Conservation (phyloP, 2,888 invertebrate species). For the Priocnemis perturbator region DNA sequence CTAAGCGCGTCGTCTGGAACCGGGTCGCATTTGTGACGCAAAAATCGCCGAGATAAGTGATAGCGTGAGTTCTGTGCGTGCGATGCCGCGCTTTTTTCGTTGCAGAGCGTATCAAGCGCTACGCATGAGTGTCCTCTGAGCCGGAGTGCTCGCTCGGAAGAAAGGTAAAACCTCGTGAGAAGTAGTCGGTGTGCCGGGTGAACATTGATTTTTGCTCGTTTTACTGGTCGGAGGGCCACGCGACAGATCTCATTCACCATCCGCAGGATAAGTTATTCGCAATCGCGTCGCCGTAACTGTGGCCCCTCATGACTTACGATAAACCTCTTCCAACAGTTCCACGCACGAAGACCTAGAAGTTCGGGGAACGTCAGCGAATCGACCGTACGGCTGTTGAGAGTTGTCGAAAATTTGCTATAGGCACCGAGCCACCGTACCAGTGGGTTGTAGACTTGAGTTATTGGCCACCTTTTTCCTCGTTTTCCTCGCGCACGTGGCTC, state of each 20-base stretch:
- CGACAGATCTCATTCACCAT: constrained; percentile 59
- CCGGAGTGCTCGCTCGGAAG: background rate
- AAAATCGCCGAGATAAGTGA: constrained; percentile 63
- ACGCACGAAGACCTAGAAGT: no score
- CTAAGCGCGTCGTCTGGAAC: constrained; percentile 71
- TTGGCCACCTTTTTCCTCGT: no score
- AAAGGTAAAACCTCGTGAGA: constrained; percentile 3
- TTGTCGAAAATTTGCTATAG: no score
- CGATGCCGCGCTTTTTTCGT: constrained; percentile 39
- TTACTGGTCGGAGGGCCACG: constrained; percentile 40
- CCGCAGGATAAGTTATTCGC: no score
- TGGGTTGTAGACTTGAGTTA: no score
- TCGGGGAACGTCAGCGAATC: no score
- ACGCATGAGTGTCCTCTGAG: background rate
- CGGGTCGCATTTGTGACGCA: constrained; percentile 67
- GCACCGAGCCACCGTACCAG: no score
- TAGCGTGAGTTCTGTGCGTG: constrained; percentile 50
- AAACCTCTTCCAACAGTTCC: no score
- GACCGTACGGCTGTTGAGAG: no score
- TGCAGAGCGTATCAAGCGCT: background rate
- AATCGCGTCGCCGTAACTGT: no score
- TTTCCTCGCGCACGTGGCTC: no score
- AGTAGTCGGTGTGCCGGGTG: constrained; percentile 45
- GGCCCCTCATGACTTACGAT: no score
- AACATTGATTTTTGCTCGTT: constrained; percentile 70